These are phyloP conservation scores for Zaprionus kolodkinae DNA, from an alignment of 1,140 invertebrate species.

Conservation along the genomic window DNA sequence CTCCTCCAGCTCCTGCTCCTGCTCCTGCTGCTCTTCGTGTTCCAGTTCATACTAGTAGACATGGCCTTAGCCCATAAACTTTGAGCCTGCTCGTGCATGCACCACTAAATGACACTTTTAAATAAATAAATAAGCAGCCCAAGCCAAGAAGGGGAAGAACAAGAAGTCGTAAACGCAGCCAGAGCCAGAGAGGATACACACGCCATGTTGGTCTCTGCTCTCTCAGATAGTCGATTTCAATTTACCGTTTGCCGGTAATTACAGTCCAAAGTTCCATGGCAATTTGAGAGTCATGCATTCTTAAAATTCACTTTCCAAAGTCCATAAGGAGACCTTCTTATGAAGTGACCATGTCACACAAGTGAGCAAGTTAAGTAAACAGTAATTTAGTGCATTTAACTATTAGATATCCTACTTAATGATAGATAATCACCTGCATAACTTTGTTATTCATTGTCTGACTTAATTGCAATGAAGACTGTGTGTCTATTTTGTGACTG, in stretches of 20 bases:
- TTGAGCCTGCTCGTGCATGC: slow-evolving; percentile 45
- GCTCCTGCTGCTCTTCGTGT: slow-evolving; percentile 18
- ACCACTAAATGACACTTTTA: slow-evolving; percentile 46
- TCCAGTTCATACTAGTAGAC: slow-evolving; percentile 3
- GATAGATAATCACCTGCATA: too few species aligned
- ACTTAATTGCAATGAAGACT: too few species aligned
- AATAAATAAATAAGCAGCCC: slow-evolving; percentile 64
- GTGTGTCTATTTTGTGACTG: background rate
- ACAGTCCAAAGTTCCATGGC: slow-evolving; percentile 15
- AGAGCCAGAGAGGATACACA: background rate
- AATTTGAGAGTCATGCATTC: slow-evolving; percentile 2
- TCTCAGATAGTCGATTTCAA: background rate
- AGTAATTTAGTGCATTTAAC: too few species aligned
- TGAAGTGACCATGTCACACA: background rate
- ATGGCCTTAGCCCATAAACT: slow-evolving; percentile 58
- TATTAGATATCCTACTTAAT: too few species aligned
- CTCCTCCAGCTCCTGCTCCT: slow-evolving; percentile 31
- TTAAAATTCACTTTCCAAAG: background rate
- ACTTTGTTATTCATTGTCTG: background rate
- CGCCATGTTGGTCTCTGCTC: background rate
- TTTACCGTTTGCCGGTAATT: slow-evolving; percentile 10
- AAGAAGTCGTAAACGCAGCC: slow-evolving; percentile 17
- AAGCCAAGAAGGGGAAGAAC: background rate
- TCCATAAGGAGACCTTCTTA: background rate
- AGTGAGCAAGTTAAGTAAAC: background rate